Conservation (phyloP, 2,797 vertebrate genomes). For the Ctenopoma multispine region DNA sequence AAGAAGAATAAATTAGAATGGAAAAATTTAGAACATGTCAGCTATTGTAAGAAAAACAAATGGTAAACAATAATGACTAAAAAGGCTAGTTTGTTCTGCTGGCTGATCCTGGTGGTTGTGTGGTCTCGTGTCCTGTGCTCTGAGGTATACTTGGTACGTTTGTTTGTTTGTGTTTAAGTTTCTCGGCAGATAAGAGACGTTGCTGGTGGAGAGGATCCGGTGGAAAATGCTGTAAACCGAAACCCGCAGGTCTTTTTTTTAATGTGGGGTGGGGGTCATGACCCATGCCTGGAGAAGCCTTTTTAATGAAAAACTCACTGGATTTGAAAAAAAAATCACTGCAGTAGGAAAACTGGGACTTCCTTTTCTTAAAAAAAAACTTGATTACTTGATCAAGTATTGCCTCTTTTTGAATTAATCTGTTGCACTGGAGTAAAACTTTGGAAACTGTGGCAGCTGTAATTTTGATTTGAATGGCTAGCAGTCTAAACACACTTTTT, state of each 20-base stretch:
- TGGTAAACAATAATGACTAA: constrained; percentile 7
- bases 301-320: constrained; percentile 43
- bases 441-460: constrained; percentile 65
- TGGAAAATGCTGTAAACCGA: constrained; percentile 74
- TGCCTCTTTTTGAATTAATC: constrained; percentile 35
- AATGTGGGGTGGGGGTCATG: not conserved
- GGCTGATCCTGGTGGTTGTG: constrained; percentile 65
- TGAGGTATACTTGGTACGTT: constrained; percentile 83
- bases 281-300: constrained; percentile 40
- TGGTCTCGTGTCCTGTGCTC: constrained; percentile 78
- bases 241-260: constrained; percentile 29
- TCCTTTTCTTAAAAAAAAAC: not conserved
- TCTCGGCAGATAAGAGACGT: constrained; percentile 69
- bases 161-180: constrained; percentile 46
- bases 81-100: constrained; percentile 61
- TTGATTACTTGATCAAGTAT: constrained; percentile 14
- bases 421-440: constrained; percentile 86
- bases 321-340: not conserved
- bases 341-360: not conserved
- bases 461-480: constrained; percentile 40
- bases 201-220: constrained; percentile 70
- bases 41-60: not conserved
- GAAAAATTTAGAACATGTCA: not conserved
- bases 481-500: constrained; percentile 21
- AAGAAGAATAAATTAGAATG: constrained; percentile 14